Evolutionary conservation across 2,888 invertebrate species (phyloP).

Genomic region (Eugnorisma glareosa): DNA sequence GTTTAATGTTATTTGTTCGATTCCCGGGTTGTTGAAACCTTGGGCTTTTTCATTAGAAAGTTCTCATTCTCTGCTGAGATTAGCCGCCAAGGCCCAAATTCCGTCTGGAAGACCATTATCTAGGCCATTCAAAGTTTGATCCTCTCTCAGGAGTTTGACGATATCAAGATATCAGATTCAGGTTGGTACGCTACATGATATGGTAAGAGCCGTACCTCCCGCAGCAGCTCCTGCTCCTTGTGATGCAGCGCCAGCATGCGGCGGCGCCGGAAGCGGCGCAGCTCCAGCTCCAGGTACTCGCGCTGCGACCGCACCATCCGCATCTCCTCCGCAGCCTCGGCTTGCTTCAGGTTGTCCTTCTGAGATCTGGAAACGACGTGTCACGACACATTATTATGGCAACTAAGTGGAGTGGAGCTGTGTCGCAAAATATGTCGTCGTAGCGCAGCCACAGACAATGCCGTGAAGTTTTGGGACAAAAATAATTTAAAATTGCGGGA

Average conservation of each 20-base stretch:
- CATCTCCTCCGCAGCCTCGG: slow-evolving; percentile 97
- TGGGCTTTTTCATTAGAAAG: neutral
- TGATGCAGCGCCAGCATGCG: slow-evolving; percentile 96
- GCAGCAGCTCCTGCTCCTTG: slow-evolving; percentile 96
- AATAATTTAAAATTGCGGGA: neutral
- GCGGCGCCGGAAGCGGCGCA: slow-evolving; percentile 97
- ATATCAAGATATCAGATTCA: neutral
- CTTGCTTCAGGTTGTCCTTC: slow-evolving; percentile 97
- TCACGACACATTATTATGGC: neutral
- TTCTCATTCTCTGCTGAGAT: neutral
- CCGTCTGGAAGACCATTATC: neutral
- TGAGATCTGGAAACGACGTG: slow-evolving; percentile 91
- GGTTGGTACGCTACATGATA: neutral
- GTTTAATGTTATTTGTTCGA: neutral
- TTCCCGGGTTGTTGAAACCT: neutral
- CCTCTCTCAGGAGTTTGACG: neutral
- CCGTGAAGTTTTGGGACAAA: neutral
- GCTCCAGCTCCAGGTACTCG: slow-evolving; percentile 97
- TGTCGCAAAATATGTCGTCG: neutral
- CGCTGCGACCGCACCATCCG: slow-evolving; percentile 96
- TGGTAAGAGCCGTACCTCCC: slow-evolving; percentile 92
- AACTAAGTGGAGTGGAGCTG: neutral
- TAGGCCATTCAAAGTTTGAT: neutral
- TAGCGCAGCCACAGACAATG: neutral
- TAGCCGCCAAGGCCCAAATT: neutral